phyloP scores from a whole-genome alignment of 2,113 vertebrate genomes.

The Mormyrus iriodes region DNA sequence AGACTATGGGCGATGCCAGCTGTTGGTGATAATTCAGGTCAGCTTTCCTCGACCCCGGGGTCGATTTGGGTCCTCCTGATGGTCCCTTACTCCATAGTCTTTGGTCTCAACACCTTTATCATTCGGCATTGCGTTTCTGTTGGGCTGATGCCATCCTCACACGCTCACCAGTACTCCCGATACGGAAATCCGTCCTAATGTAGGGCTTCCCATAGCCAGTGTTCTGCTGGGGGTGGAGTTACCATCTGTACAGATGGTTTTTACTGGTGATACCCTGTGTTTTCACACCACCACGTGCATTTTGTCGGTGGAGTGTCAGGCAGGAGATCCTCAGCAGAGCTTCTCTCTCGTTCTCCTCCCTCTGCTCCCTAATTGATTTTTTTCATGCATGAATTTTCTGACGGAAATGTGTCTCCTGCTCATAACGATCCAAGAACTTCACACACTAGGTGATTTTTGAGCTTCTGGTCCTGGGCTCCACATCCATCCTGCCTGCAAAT shows the following conservation, averaged over 20 bases:
- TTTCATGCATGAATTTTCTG: background rate
- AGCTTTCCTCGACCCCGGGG: no score
- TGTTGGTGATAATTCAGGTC: no score
- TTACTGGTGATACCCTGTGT: conserved; percentile 21
- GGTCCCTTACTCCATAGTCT: background rate
- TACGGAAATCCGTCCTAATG: no score
- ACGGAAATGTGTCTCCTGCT: background rate
- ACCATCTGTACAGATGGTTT: background rate
- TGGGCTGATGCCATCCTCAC: background rate
- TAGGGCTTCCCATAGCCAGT: background rate
- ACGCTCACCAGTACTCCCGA: background rate
- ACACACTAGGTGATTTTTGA: background rate
- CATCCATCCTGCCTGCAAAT: background rate
- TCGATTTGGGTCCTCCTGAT: background rate
- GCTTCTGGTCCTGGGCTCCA: background rate
- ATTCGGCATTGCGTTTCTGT: background rate
- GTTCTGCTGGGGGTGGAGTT: background rate
- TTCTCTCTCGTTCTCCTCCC: background rate
- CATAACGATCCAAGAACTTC: background rate
- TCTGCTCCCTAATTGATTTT: background rate
- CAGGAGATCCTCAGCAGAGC: background rate
- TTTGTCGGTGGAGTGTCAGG: background rate
- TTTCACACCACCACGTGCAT: background rate
- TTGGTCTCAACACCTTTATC: background rate
- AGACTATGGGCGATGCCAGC: background rate